Evolutionary conservation across 1,140 invertebrate genomes (phyloP).

Genomic region (Microplitis demolitor): DNA sequence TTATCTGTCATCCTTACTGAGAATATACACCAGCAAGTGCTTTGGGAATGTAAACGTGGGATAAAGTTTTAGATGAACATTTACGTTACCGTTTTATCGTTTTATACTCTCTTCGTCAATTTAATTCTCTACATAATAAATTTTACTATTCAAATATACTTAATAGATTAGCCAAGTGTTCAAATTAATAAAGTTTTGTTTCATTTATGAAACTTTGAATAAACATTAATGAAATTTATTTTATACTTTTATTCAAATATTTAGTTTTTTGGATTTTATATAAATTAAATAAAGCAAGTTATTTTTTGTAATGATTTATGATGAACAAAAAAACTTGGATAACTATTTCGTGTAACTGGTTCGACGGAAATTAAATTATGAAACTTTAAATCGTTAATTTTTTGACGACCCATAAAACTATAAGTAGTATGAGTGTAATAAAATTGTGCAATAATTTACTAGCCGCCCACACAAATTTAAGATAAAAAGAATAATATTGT

Average conservation of each 20-base stretch:
- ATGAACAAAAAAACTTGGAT: no score
- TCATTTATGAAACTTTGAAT: neutral
- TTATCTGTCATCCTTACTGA: constrained; percentile 6
- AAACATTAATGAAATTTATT: neutral
- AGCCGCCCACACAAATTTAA: no score
- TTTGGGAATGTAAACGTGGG: constrained; percentile 3
- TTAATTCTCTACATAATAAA: neutral
- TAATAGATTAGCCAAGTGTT: neutral
- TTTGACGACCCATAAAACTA: no score
- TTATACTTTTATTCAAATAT: neutral
- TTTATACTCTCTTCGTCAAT: neutral
- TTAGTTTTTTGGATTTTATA: no score
- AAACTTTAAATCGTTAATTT: no score
- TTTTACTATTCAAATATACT: neutral
- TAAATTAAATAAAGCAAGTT: no score
- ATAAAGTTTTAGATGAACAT: neutral
- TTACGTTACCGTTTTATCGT: neutral
- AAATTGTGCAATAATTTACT: no score
- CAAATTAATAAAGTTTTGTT: neutral
- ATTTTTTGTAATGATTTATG: neutral
- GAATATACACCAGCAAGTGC: neutral
- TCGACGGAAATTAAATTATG: no score
- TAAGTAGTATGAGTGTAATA: no score
- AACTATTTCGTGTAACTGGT: no score
- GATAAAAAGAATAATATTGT: no score